Evolutionary conservation across 2,113 vertebrate species (phyloP), one percentile per base, ranked within the genome.

Genomic region (Cathartes aura): DNA sequence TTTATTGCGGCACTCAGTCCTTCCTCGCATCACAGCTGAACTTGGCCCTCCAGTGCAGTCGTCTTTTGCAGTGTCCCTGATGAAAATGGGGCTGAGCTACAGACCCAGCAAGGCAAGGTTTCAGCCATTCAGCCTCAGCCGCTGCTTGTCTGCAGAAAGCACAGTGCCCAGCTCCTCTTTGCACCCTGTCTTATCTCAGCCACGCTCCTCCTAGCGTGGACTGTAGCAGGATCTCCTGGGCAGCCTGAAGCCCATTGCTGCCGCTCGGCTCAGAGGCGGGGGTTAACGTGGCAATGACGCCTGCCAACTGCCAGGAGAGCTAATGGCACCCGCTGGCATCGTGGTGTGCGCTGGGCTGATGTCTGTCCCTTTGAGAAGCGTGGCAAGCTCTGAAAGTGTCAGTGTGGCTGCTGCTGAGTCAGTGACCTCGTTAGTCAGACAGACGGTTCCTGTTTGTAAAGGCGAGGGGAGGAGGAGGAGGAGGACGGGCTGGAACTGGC

Each of bases 21-120:
- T 64, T 47, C 53, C 8, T 4, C 2, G 2, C 47, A 1, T 9
- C 43, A 1, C 17, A 3, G 3, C 79, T 23, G 70, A 4, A 2
- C 62, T 8, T 22, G 30, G 1, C 58, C 38, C 71, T 62, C 16
- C 50, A 6, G 58, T 3, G 48, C 66, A 4, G 47, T 29, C 9
- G 1, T 2, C 26, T 52, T 17, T 16, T 56, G 52, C 1, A 0
- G 27, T 27, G 32, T 6, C 29, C 43, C 42, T 58, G 56, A 0
- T 16, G 81, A 62, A 34, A 47, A 52, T 1, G 32, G 74, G 50
- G 26, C 85, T 30, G 68, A 64, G 55, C 48, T 68, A 7, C 48
- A 26, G 67, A 42, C 10, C 10, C 47, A 27, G 32, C 34, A 11
- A 22, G 27, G 29, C 36, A 18, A 36, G 30, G 27, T 23, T 36